Conservation (phyloP, 2,113 vertebrate species). For the Cynoglossus semilaevis region DNA sequence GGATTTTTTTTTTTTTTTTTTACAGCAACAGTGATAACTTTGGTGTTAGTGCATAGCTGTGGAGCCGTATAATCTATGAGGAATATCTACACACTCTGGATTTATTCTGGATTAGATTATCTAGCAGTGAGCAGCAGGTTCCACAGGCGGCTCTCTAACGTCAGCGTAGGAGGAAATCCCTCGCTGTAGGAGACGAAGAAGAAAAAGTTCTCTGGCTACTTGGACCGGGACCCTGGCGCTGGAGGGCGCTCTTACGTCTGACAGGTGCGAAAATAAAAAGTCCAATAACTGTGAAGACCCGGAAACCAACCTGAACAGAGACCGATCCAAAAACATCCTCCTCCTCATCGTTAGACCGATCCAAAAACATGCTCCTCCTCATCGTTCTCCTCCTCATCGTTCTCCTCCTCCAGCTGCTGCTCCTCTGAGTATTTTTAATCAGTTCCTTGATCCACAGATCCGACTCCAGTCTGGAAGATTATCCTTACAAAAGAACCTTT, state of each 20-base stretch:
- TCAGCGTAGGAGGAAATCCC: neutral
- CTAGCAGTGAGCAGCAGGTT: slow-evolving; percentile 44
- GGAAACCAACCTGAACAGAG: slow-evolving; percentile 13
- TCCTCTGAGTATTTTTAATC: slow-evolving; percentile 29
- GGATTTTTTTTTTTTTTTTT: slow-evolving; percentile 15
- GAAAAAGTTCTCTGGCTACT: neutral
- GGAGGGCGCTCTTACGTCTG: slow-evolving; percentile 19
- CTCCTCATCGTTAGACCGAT: neutral
- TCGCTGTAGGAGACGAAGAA: neutral
- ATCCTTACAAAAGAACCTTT: slow-evolving; percentile 49
- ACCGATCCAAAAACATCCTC: neutral
- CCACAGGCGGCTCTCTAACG: slow-evolving; percentile 7
- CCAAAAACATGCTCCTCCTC: no score
- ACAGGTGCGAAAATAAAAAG: slow-evolving; percentile 55
- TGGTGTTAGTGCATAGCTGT: slow-evolving; percentile 76
- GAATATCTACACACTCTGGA: slow-evolving; percentile 22
- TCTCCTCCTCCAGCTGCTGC: slow-evolving; percentile 31
- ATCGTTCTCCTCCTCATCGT: neutral
- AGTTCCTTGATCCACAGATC: slow-evolving; percentile 8
- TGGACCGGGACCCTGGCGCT: slow-evolving; percentile 10
- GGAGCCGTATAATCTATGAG: slow-evolving; percentile 30
- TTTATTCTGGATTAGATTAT: slow-evolving; percentile 34
- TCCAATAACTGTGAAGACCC: slow-evolving; percentile 23
- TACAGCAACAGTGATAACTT: slow-evolving; percentile 77
- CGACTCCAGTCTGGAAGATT: slow-evolving; percentile 19